Evolutionary conservation across 2,113 vertebrate species (phyloP).

Genomic region (Myotis yumanensis): DNA sequence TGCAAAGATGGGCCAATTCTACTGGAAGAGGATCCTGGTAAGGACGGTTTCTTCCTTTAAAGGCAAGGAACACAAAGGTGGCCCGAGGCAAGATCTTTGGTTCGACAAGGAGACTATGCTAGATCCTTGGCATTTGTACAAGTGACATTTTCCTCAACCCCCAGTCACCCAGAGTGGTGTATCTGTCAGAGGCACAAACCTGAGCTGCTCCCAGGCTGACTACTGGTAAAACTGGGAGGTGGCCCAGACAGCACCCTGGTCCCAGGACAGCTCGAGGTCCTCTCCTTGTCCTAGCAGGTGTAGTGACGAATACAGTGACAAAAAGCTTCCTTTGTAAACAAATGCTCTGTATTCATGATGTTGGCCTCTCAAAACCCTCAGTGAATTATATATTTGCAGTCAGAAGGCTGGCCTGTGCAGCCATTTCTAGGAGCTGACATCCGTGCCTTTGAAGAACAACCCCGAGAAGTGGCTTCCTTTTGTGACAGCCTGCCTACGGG

Average conservation of each 20-base stretch:
- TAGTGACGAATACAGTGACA: neutral
- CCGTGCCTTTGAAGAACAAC: neutral
- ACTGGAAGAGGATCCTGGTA: neutral
- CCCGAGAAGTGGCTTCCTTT: constrained; percentile 18
- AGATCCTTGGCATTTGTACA: neutral
- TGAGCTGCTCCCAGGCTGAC: neutral
- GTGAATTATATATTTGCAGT: neutral
- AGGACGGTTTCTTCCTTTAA: neutral
- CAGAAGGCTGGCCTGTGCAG: neutral
- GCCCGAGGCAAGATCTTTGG: neutral
- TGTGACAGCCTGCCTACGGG: neutral
- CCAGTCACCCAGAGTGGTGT: neutral
- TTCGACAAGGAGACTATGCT: neutral
- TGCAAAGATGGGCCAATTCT: neutral
- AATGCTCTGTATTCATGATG: neutral
- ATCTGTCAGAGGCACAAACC: neutral
- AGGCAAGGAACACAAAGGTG: neutral
- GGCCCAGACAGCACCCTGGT: no score
- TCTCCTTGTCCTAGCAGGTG: neutral
- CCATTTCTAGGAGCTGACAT: neutral
- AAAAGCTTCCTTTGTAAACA: neutral
- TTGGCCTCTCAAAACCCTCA: neutral
- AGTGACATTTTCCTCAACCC: neutral
- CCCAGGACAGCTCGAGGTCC: neutral
- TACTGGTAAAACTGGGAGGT: neutral